phyloP scores from a whole-genome alignment of 92 coral and sea anemone species.

The Epizoanthus stellaris region DNA sequence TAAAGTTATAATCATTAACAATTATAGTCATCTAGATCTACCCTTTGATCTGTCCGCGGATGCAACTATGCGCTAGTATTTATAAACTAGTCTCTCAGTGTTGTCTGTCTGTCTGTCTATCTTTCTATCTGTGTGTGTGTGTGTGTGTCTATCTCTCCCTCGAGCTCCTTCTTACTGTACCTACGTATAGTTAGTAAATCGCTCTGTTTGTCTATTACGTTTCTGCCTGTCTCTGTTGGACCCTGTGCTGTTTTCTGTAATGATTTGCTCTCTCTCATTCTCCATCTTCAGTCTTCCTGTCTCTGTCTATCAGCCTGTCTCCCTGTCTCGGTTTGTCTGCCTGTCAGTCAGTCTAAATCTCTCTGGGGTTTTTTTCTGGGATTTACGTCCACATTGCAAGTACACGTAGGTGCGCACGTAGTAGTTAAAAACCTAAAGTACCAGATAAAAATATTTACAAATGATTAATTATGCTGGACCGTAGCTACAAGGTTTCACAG shows the following conservation, averaged over 20 bases:
- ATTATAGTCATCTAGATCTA: too few relatives aligned
- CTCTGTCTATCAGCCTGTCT: neutral
- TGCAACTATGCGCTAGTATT: too few relatives aligned
- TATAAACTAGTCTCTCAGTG: too few relatives aligned
- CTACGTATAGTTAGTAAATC: too few relatives aligned
- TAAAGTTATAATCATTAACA: too few relatives aligned
- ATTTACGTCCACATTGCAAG: neutral
- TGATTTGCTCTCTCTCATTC: neutral
- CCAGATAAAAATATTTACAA: constrained; percentile 3
- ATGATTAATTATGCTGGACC: neutral
- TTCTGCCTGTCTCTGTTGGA: neutral
- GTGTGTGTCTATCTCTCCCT: too few relatives aligned
- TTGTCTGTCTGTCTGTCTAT: too few relatives aligned
- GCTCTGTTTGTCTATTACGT: too few relatives aligned
- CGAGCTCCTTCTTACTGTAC: too few relatives aligned
- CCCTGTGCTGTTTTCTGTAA: neutral
- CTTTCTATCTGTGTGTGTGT: too few relatives aligned
- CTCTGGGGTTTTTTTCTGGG: neutral
- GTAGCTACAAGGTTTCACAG: too few relatives aligned
- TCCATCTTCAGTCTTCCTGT: neutral
- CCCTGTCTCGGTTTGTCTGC: neutral
- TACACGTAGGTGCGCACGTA: neutral
- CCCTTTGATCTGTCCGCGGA: too few relatives aligned
- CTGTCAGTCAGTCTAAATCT: neutral
- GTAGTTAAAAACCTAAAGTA: neutral